Evolutionary conservation across 2,113 vertebrate species (phyloP).

Genomic region (Amia ocellicauda): DNA sequence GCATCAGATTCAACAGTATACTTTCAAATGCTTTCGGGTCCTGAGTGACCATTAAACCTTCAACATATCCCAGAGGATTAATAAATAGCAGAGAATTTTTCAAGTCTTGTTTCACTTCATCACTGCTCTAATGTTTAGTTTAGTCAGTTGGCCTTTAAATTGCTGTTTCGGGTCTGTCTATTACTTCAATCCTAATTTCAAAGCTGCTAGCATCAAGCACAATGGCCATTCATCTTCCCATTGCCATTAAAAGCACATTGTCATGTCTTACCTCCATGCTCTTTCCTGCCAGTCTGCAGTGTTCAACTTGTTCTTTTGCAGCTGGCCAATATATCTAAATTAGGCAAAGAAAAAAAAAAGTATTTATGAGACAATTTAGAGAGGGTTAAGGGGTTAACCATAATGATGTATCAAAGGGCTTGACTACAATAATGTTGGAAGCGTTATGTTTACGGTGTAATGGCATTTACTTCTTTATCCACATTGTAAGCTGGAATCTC

Average conservation of each 20-base stretch:
- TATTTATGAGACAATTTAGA: background rate
- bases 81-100: constrained; percentile 12
- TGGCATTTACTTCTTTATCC: no score
- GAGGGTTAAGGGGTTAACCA: background rate
- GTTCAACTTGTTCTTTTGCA: constrained; percentile 64
- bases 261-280: constrained; percentile 61
- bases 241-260: background rate
- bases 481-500: no score
- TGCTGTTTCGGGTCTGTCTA: no score
- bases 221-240: background rate
- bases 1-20: constrained; percentile 3
- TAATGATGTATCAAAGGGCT: no score
- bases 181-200: no score
- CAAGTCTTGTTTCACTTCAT: constrained; percentile 14
- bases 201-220: no score
- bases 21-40: background rate
- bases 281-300: constrained; percentile 74
- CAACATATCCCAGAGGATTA: background rate
- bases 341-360: constrained; percentile 21
- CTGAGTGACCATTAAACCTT: constrained; percentile 7
- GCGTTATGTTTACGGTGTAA: no score
- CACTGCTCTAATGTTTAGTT: constrained; percentile 6
- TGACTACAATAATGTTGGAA: no score
- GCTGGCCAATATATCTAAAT: constrained; percentile 80
- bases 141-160: background rate